Percentiles rank a stretch among this genome's conserved stretches.
phyloP scores from a whole-genome alignment of 2,113 vertebrate genomes.

The Geothlypis trichas region DNA sequence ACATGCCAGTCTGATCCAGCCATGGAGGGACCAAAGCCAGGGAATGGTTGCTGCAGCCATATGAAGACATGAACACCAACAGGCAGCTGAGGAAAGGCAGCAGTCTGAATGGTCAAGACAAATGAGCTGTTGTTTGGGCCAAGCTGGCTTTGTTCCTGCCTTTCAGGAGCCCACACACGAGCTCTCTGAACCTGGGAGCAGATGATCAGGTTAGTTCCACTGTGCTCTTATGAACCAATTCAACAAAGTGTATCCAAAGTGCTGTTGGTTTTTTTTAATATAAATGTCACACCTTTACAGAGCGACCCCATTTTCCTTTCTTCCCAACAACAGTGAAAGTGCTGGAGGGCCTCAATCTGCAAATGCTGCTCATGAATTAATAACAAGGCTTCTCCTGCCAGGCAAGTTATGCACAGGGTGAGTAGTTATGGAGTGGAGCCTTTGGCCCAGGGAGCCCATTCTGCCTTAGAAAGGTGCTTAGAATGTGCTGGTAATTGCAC shows the following conservation, averaged over 20 bases:
- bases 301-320: neutral
- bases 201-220: neutral
- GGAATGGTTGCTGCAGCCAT: neutral
- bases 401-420: neutral
- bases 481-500: neutral
- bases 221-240: neutral
- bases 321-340: neutral
- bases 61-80: neutral
- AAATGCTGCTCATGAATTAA: neutral
- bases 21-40: neutral
- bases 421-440: neutral
- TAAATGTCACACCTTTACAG: neutral
- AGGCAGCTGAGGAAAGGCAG: neutral
- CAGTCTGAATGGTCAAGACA: neutral
- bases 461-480: neutral
- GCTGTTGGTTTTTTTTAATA: neutral
- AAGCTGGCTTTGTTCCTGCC: neutral
- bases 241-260: neutral
- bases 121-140: neutral
- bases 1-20: neutral
- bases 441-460: neutral
- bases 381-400: neutral
- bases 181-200: neutral
- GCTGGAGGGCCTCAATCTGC: neutral
- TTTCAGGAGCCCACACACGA: neutral